phyloP scores from a whole-genome alignment of 2,113 vertebrate species.

The Chlorocebus sabaeus region DNA sequence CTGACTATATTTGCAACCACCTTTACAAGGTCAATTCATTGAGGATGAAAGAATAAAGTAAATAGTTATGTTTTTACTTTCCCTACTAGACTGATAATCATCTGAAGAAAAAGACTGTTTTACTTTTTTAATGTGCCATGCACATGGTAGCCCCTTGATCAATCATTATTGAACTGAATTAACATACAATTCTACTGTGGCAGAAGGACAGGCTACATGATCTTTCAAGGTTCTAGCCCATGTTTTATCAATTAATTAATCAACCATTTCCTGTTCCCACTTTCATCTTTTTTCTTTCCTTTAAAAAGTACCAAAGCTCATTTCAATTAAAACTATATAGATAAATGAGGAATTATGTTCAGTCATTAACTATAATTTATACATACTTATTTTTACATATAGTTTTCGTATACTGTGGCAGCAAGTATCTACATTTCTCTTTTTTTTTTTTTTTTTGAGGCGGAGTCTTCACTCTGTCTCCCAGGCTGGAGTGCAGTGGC shows the following conservation, averaged over 20 bases:
- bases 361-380: slow-evolving; percentile 63
- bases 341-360: slow-evolving; percentile 45
- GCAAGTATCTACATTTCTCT: not conserved
- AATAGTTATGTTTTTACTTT: not conserved
- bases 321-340: slow-evolving; percentile 40
- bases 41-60: slow-evolving; percentile 4
- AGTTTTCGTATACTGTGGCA: not conserved
- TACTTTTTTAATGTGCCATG: not conserved
- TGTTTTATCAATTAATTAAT: slow-evolving; percentile 26
- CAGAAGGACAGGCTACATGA: not conserved
- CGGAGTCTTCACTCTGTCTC: too few relatives aligned
- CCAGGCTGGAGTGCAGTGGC: too few relatives aligned
- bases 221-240: not conserved
- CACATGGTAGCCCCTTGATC: not conserved
- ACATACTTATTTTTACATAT: not conserved
- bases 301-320: not conserved
- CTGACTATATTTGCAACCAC: not conserved
- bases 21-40: not conserved
- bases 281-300: slow-evolving; percentile 20
- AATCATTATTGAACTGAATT: slow-evolving; percentile 18
- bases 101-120: not conserved
- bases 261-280: not conserved
- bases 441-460: too few relatives aligned
- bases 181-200: not conserved
- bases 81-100: not conserved